These are phyloP conservation scores for Gephyroberyx darwinii DNA, from an alignment of 2,797 vertebrate genomes.

Conservation along the genomic window DNA sequence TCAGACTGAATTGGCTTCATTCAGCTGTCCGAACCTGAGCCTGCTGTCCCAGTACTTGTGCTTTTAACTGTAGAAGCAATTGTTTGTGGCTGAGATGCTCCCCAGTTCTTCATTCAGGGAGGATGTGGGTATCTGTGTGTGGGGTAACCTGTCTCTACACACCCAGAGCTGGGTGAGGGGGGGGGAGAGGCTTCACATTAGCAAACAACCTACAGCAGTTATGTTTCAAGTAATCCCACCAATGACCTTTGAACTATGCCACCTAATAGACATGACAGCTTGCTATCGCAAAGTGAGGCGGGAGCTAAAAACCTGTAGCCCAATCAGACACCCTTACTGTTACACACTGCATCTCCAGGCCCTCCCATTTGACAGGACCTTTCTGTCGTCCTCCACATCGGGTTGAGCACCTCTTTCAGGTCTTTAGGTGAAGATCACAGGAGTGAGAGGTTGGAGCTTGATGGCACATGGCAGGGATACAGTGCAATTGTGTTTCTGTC, in stretches of 20 bases:
- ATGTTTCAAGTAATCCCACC: slow-evolving; percentile 42
- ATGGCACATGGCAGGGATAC: slow-evolving; percentile 70
- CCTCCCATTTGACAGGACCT: slow-evolving; percentile 4
- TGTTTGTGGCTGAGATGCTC: slow-evolving; percentile 59
- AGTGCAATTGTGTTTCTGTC: slow-evolving; percentile 56
- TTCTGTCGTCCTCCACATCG: slow-evolving; percentile 6
- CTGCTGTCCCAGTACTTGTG: slow-evolving; percentile 62
- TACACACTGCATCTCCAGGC: slow-evolving; percentile 12
- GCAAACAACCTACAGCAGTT: slow-evolving; percentile 34
- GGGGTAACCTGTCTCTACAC: neutral
- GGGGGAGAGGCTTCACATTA: slow-evolving; percentile 13
- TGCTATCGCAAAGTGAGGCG: slow-evolving; percentile 54
- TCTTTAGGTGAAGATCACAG: slow-evolving; percentile 32
- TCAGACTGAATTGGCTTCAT: neutral
- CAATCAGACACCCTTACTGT: slow-evolving; percentile 39
- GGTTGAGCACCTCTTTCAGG: slow-evolving; percentile 41
- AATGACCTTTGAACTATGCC: slow-evolving; percentile 58
- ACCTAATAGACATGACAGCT: neutral
- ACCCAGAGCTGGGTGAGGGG: neutral
- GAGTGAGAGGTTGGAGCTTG: slow-evolving; percentile 33
- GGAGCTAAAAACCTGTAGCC: slow-evolving; percentile 40
- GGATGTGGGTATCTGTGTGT: neutral
- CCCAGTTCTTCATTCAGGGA: slow-evolving; percentile 65
- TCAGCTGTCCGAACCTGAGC: slow-evolving; percentile 6
- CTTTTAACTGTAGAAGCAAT: slow-evolving; percentile 48